A percentile compares a stretch with the other conserved stretches of the same genome.
Conservation (phyloP, 2,113 vertebrate species). For the Rhynchomys soricoides region DNA sequence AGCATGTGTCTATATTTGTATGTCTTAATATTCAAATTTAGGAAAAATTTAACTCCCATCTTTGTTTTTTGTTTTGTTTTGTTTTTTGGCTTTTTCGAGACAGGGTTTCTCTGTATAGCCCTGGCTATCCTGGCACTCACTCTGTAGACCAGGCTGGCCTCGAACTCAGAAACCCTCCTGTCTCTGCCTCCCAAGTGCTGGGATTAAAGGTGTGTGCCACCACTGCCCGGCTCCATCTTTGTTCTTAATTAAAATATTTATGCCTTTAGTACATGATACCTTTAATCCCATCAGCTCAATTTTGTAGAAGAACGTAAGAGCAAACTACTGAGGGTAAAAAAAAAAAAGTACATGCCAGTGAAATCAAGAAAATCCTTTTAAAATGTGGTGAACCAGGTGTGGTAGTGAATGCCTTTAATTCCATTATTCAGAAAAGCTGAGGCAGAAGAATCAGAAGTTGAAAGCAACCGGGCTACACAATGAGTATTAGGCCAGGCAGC, state of each 20-base stretch:
- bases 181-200: no score
- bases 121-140: no score
- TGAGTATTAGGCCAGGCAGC: background rate
- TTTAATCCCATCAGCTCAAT: background rate
- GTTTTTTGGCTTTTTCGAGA: no score
- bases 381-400: background rate
- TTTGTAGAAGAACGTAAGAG: background rate
- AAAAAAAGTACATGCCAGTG: background rate
- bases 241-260: background rate
- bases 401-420: background rate
- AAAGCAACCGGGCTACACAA: background rate
- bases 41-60: background rate
- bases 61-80: no score
- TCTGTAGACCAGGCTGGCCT: no score
- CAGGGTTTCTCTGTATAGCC: no score
- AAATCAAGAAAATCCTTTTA: background rate
- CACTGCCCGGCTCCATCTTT: no score
- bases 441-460: background rate
- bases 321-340: background rate
- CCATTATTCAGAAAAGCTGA: background rate
- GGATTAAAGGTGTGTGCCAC: no score
- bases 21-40: background rate
- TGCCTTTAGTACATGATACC: background rate
- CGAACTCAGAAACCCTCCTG: no score
- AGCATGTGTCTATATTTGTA: rapidly evolving